phyloP scores from a whole-genome alignment of 2,797 vertebrate species.

The Chrysolophus pictus region DNA sequence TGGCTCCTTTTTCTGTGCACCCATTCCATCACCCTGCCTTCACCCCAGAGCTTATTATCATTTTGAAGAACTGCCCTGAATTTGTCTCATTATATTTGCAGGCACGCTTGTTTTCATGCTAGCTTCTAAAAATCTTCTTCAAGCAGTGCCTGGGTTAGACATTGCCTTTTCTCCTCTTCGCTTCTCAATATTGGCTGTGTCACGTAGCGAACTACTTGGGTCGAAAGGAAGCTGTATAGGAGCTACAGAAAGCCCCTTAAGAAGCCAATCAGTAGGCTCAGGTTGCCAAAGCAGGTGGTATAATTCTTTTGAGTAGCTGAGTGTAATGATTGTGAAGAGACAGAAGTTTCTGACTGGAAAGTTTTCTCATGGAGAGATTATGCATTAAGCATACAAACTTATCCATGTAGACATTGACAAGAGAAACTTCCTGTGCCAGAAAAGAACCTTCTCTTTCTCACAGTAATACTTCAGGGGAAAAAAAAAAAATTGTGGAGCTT shows the following conservation, averaged over 20 bases:
- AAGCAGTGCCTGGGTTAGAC: not conserved
- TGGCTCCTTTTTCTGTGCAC: not conserved
- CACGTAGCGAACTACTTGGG: not conserved
- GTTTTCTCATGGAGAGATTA: not conserved
- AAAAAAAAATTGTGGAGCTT: not conserved
- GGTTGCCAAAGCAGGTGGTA: not conserved
- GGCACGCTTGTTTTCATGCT: not conserved
- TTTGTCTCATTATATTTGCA: not conserved
- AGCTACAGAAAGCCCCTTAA: not conserved
- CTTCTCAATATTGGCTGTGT: not conserved
- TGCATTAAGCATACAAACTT: not conserved
- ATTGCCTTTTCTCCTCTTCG: not conserved
- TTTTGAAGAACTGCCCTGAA: not conserved
- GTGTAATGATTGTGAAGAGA: not conserved
- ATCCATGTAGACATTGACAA: not conserved
- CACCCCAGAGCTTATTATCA: accelerated
- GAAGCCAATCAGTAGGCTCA: not conserved
- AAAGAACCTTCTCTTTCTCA: not conserved
- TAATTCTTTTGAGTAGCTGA: not conserved
- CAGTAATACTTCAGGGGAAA: not conserved
- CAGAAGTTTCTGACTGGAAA: not conserved
- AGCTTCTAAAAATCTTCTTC: not conserved
- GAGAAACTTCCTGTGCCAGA: not conserved
- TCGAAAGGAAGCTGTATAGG: not conserved
- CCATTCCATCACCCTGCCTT: not conserved